Evolutionary conservation across 1,140 invertebrate species (phyloP).

Genomic region (Trichonephila inaurata): DNA sequence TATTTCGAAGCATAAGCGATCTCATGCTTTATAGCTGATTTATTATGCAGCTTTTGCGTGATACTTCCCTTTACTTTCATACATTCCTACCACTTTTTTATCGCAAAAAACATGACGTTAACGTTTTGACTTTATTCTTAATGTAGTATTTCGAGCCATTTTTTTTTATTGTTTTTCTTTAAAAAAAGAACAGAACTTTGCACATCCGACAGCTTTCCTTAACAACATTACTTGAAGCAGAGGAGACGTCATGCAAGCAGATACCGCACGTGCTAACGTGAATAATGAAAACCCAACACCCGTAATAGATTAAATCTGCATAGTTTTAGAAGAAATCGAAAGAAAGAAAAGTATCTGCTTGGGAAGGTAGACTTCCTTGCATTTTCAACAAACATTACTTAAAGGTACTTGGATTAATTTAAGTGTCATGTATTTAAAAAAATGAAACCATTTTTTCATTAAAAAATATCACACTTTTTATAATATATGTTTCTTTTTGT

Average conservation of each 20-base stretch:
- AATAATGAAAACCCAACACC: constrained; percentile 10
- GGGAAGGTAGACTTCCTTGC: background rate
- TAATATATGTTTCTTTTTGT: too few species aligned
- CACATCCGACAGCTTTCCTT: background rate
- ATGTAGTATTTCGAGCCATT: background rate
- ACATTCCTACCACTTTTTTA: background rate
- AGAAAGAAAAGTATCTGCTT: background rate
- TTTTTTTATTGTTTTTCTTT: background rate
- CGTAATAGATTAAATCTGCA: constrained; percentile 31
- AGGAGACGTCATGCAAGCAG: constrained; percentile 24
- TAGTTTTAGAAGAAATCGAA: background rate
- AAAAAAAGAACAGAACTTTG: background rate
- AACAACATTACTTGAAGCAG: background rate
- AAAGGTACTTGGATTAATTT: background rate
- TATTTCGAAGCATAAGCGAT: background rate
- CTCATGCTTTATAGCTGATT: background rate
- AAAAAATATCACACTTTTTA: too few species aligned
- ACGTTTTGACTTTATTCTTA: constrained; percentile 38
- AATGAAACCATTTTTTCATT: too few species aligned
- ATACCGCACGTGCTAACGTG: constrained; percentile 22
- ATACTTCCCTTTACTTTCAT: constrained; percentile 3
- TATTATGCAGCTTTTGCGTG: constrained; percentile 42
- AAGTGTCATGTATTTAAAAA: too few species aligned
- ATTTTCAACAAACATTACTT: background rate
- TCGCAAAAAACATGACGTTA: constrained; percentile 46